Percentiles rank a stretch among this genome's conserved stretches.
These are phyloP conservation scores for Ctenomys sociabilis DNA, from an alignment of 2,113 vertebrate genomes.

Conservation along the genomic window DNA sequence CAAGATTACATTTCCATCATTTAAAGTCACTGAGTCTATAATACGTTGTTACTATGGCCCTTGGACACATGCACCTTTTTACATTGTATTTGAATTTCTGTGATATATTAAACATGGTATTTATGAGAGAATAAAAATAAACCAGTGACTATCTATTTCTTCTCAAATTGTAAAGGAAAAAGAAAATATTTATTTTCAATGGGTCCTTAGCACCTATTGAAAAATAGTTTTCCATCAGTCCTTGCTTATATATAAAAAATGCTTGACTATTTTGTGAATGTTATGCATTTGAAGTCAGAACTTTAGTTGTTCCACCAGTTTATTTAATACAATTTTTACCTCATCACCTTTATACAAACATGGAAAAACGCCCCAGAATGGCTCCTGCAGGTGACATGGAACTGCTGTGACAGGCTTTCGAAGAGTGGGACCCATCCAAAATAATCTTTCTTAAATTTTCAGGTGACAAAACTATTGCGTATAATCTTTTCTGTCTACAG, in stretches of 20 bases:
- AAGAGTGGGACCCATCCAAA: not conserved
- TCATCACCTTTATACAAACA: not conserved
- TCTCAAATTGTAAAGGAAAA: not conserved
- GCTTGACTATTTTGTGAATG: not conserved
- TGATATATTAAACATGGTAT: not conserved
- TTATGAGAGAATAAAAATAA: not conserved
- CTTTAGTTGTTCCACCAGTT: not conserved
- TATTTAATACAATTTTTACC: constrained; percentile 17
- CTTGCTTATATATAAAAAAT: constrained; percentile 11
- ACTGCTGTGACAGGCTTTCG: not conserved
- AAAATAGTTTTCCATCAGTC: not conserved
- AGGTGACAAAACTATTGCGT: not conserved
- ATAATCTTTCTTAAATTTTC: not conserved
- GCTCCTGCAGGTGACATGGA: not conserved
- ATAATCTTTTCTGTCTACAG: not conserved
- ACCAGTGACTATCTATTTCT: not conserved
- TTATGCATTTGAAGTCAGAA: not conserved
- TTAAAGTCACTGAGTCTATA: not conserved
- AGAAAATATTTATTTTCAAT: not conserved
- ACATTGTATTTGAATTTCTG: not conserved
- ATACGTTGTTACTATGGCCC: not conserved
- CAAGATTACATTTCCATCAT: not conserved
- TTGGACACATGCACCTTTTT: not conserved
- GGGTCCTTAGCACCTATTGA: not conserved
- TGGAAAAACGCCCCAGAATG: not conserved